These are phyloP conservation scores for Druon quercuslanigerum DNA, from an alignment of 1,140 invertebrate species.

Conservation along the genomic window DNA sequence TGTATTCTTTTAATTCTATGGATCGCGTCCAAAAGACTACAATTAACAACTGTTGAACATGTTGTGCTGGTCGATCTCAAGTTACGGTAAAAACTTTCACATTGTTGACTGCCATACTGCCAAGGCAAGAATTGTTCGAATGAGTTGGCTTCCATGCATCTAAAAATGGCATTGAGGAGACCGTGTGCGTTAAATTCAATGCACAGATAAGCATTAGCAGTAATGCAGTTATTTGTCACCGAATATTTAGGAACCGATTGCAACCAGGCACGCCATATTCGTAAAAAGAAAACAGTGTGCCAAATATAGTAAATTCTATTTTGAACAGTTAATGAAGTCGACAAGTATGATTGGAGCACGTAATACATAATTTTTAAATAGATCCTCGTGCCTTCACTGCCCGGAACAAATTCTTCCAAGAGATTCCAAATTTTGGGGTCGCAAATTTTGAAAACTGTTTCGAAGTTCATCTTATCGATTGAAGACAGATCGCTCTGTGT, in stretches of 20 bases:
- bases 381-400: conserved; percentile 28
- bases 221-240: conserved; percentile 35
- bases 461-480: conserved; percentile 41
- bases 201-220: conserved; percentile 37
- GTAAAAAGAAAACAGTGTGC: conserved; percentile 36
- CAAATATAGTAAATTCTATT: conserved; percentile 22
- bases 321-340: background rate
- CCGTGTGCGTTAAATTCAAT: conserved; percentile 40
- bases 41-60: conserved; percentile 37
- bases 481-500: conserved; percentile 26
- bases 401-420: conserved; percentile 32
- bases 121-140: conserved; percentile 33
- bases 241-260: conserved; percentile 1
- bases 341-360: conserved; percentile 21
- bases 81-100: conserved; percentile 37
- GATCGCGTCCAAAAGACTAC: conserved; percentile 34
- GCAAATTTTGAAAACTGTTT: conserved; percentile 36
- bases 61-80: conserved; percentile 38
- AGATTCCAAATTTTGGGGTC: conserved; percentile 33
- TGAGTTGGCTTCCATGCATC: conserved; percentile 8
- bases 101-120: conserved; percentile 39
- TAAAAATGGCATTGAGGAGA: conserved; percentile 31
- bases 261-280: conserved; percentile 31
- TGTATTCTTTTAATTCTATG: conserved; percentile 36
- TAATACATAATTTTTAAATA: conserved; percentile 36